Conservation (phyloP, 2,113 vertebrate species). For the Aegotheles bennettii region DNA sequence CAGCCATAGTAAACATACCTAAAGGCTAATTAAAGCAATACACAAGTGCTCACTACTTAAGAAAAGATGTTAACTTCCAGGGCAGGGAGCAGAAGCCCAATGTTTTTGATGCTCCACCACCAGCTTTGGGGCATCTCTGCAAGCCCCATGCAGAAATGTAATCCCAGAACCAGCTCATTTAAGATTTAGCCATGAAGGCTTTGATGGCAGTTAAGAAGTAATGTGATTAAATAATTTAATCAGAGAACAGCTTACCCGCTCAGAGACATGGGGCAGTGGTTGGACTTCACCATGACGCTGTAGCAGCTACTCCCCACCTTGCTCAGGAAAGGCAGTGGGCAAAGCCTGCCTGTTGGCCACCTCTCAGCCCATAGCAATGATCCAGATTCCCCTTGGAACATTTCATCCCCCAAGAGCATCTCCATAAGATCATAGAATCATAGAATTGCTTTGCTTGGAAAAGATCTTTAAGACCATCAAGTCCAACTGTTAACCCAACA, state of each 20-base stretch:
- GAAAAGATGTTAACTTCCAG: rapidly evolving
- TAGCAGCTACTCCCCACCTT: neutral
- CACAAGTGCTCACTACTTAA: neutral
- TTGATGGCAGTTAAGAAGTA: neutral
- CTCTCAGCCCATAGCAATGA: neutral
- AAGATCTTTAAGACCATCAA: too few relatives aligned
- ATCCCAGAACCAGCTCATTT: rapidly evolving
- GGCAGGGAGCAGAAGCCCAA: neutral
- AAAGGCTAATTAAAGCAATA: neutral
- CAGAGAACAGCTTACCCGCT: rapidly evolving
- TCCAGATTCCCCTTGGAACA: rapidly evolving
- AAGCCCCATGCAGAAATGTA: rapidly evolving
- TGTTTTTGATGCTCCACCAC: rapidly evolving
- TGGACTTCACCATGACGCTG: neutral
- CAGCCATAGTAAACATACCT: neutral
- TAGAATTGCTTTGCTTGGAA: too few relatives aligned
- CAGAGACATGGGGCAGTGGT: rapidly evolving
- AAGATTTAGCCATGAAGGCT: neutral
- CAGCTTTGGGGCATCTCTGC: neutral
- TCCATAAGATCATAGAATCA: too few relatives aligned
- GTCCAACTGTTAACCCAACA: too few relatives aligned
- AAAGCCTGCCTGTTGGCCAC: neutral
- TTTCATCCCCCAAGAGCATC: neutral
- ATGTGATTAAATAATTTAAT: neutral
- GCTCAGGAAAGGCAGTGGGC: neutral